Evolutionary conservation across 2,888 invertebrate species (phyloP).

Genomic region (Drosophila kambysellisi): DNA sequence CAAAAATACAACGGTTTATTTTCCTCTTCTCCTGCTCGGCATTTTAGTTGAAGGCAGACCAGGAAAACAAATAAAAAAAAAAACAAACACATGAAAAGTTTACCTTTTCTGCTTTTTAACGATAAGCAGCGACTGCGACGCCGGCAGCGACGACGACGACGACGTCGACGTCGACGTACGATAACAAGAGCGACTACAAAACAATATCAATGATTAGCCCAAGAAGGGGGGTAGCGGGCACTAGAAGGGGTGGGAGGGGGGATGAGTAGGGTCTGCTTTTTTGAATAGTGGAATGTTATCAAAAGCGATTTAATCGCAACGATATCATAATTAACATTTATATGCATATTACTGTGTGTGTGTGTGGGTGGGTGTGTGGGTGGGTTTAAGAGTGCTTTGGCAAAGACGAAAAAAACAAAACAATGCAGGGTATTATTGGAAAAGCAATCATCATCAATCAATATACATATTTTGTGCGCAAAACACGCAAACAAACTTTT

Average conservation of each 20-base stretch:
- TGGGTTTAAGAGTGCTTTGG: slow-evolving; percentile 5
- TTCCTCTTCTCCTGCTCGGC: slow-evolving; percentile 11
- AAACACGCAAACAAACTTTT: neutral
- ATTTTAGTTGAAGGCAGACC: slow-evolving; percentile 28
- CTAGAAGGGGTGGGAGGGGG: too few species aligned
- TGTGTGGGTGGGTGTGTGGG: neutral
- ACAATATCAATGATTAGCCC: slow-evolving; percentile 32
- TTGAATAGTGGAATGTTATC: slow-evolving; percentile 33
- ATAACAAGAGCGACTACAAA: slow-evolving; percentile 30
- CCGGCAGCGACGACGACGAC: slow-evolving; percentile 19
- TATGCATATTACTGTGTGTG: slow-evolving; percentile 14
- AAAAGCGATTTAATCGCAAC: slow-evolving; percentile 51
- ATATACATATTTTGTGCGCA: neutral
- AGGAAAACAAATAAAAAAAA: slow-evolving; percentile 4
- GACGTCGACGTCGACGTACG: slow-evolving; percentile 42
- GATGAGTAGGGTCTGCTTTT: too few species aligned
- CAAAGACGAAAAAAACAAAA: slow-evolving; percentile 2
- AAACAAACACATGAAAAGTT: slow-evolving; percentile 4
- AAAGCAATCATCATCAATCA: slow-evolving; percentile 63
- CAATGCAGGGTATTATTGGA: slow-evolving; percentile 26
- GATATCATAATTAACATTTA: slow-evolving; percentile 53
- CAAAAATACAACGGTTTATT: slow-evolving; percentile 58
- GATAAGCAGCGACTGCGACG: slow-evolving; percentile 53
- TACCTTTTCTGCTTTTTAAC: slow-evolving; percentile 24
- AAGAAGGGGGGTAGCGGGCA: neutral